Base-by-base conservation (phyloP, 2,888 invertebrate genomes). In the Heliconius sara region DNA sequence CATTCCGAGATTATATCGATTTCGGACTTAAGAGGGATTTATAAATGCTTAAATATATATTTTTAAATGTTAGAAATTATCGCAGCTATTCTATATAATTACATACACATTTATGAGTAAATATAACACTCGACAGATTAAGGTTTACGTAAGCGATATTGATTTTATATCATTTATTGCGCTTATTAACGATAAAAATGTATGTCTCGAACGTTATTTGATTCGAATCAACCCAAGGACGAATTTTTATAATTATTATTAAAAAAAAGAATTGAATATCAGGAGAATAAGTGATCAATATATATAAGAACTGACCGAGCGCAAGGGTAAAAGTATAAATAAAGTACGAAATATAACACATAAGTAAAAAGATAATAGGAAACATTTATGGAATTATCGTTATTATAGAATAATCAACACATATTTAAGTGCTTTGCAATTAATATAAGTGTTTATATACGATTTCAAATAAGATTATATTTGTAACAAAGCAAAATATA, bases 71-170 rank as follows among this genome's bases (percentile, higher is more conserved):
- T 68, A 68, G 43, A 39, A 16, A 22, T 76, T 76, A 78, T 75
- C 76, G 25, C 34, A 52, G 65, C 57, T 39, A 71, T 81, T 83
- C 63, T 73, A 76, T 63, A n/a, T 80, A 80, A 79, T 83, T 80
- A 82, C 81, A 60, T 60, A 60, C 57, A 60, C n/a, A 83, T 83
- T 83, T 83, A 76, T 78, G 82, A 81, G 81, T 73, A 85, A 84
- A 85, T 84, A 84, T 82, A 71, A 81, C 80, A 83, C 82, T 85
- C 76, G 79, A 85, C 77, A 81, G 86, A 85, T 86, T 82, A 82
- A 60, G 27, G 70, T 78, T 83, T 83, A 84, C 84, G 84, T 82
- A 84, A 79, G 81, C 73, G 79, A 82, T 76, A 82, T 34, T 76
- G 80, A 73, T 60, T 75, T 77, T 84, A 80, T 77, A 80, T 63